phyloP scores from a whole-genome alignment of 2,888 invertebrate species.

The Lomographa bimaculata region DNA sequence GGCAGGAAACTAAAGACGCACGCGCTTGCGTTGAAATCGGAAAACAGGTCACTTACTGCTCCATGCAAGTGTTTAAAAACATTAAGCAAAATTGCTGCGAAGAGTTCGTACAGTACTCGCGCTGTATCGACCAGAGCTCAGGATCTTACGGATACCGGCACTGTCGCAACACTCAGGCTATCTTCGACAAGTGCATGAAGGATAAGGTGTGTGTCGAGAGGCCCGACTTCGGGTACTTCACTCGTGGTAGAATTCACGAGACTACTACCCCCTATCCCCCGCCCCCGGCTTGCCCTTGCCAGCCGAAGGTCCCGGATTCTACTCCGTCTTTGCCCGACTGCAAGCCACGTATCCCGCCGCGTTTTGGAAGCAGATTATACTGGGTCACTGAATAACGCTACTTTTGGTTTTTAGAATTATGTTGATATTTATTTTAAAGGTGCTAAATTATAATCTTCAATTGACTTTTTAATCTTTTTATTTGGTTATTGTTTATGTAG shows the following conservation, averaged over 20 bases:
- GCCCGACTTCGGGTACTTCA: slow-evolving; percentile 92
- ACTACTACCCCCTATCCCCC: slow-evolving; percentile 82
- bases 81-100: slow-evolving; percentile 91
- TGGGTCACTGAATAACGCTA: slow-evolving; percentile 66
- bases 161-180: slow-evolving; percentile 93
- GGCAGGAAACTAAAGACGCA: slow-evolving; percentile 91
- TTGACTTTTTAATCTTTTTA: too few relatives aligned
- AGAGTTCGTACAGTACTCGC: slow-evolving; percentile 93
- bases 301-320: slow-evolving; percentile 85
- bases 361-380: slow-evolving; percentile 85
- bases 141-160: slow-evolving; percentile 83
- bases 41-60: slow-evolving; percentile 93
- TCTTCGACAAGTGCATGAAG: slow-evolving; percentile 92
- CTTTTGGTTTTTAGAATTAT: background rate
- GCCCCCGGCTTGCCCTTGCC: slow-evolving; percentile 74
- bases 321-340: slow-evolving; percentile 86
- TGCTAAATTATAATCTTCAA: too few relatives aligned
- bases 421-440: too few relatives aligned
- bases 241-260: slow-evolving; percentile 86
- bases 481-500: too few relatives aligned
- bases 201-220: slow-evolving; percentile 90
- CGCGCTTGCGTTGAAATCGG: slow-evolving; percentile 93
- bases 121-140: slow-evolving; percentile 89
- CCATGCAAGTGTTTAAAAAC: slow-evolving; percentile 91
- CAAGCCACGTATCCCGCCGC: slow-evolving; percentile 82